phyloP scores from a whole-genome alignment of 2,797 vertebrate species.

The Rhincodon typus region DNA sequence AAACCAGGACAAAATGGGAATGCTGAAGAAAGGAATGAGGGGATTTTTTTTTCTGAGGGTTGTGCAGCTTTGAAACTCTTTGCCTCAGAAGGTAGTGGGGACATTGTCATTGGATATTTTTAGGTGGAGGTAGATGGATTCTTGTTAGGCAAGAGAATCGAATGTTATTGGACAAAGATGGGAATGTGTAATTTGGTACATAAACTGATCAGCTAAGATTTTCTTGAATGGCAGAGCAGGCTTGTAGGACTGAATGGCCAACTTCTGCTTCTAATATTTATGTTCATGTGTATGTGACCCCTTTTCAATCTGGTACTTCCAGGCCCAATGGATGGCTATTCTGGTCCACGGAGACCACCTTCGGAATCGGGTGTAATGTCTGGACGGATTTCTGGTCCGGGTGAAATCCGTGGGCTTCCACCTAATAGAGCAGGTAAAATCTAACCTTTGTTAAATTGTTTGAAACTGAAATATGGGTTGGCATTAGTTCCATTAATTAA shows the following conservation, averaged over 20 bases:
- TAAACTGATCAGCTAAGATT: no score
- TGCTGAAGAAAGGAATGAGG: no score
- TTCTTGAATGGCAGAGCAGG: neutral
- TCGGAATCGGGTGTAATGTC: constrained; percentile 60
- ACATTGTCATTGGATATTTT: no score
- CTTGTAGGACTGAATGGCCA: neutral
- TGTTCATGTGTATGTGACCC: neutral
- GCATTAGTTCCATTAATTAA: neutral
- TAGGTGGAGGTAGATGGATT: no score
- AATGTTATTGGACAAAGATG: neutral
- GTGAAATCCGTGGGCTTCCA: constrained; percentile 51
- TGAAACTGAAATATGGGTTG: neutral
- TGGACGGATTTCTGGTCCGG: constrained; percentile 66
- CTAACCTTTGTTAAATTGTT: neutral
- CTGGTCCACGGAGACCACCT: constrained; percentile 55
- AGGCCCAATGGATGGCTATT: constrained; percentile 59
- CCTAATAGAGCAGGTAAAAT: constrained; percentile 50
- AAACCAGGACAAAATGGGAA: no score
- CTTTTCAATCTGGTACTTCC: constrained; percentile 39
- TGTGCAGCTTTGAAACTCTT: no score
- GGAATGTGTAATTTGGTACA: neutral
- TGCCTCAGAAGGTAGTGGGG: no score
- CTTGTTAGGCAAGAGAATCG: no score
- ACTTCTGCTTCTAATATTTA: neutral
- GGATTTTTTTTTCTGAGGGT: no score